Evolutionary conservation across 1,140 invertebrate genomes (phyloP), one percentile per base, ranked within the genome.

Genomic region (Tetragnatha versicolor): DNA sequence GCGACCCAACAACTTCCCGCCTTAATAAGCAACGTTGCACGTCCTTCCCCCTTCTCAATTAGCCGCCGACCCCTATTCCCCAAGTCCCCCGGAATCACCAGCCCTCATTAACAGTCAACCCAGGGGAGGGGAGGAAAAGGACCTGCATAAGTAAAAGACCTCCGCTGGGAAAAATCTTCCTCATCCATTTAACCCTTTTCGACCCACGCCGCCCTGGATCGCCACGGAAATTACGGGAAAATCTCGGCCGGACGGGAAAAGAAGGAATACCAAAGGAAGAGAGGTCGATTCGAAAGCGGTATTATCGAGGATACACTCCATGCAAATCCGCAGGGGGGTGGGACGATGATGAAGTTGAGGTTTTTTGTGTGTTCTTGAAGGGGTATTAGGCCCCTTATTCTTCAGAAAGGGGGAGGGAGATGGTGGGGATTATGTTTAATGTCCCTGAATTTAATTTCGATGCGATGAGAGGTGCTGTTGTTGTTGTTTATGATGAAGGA

Each of bases 91-190:
- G 49, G 72, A 75, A 75, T 75, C 72, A 75, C 58, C 72, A 63
- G 63, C 55, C 63, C 72, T 75, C 72, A 75, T 75, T 75, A 75
- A 75, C 72, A 63, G 53, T 60, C 58, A 66, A 7, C 63, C 63
- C 20, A 72, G 22, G 33, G 47, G 35, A 72, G 27, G 10, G 47
- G n/a, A 27, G 55, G 35, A 33, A 25, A 20, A 35, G 55, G 29
- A 31, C 58, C 22, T 75, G 72, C 72, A 75, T 63, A 75, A 63
- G 72, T 61, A 75, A 75, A 63, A 63, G 68, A 25, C 20, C 39
- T 75, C 72, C 72, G 49, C 47, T 63, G 72, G 72, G 72, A 75
- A 75, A 75, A 75, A 75, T 75, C 72, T 63, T 75, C 58, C 51
- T n/a, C n/a, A n/a, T n/a, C n/a, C n/a, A n/a, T n/a, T n/a, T n/a